Base-by-base conservation (phyloP, 2,797 vertebrate species). In the Scomberomorus guttatus region DNA sequence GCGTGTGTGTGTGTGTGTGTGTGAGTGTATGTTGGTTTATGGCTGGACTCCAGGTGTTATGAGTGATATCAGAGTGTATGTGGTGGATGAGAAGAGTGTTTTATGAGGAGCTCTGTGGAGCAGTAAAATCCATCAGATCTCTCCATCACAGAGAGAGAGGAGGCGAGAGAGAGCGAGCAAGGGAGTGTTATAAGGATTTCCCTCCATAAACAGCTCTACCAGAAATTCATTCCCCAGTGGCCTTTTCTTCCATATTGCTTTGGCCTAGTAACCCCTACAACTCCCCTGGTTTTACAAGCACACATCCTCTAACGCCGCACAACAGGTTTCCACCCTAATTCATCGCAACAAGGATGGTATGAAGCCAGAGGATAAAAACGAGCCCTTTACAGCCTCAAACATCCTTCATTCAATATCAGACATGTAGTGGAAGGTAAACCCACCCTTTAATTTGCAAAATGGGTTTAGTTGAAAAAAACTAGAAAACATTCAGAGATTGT, bases 41-140 rank as follows among this genome's bases (percentile, higher is more conserved):
- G 92, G 91, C 90, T 75, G 77, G 81, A 89, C 86, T 94, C 90
- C 91, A 93, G 88, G 91, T 92, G 90, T 93, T 93, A 94, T 91
- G 89, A 91, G 81, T 90, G 90, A 94, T 92, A 92, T 92, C 84
- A 82, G 82, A 82, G 87, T 88, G 89, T 85, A 80, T 77, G 88
- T 81, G 86, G 75, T 83, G 88, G 90, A 92, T 89, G 90, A 89
- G 85, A 77, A 75, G 65, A 89, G 83, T 76, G 87, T 89, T 95
- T 93, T 92, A 94, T 92, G 81, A 88, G 82, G 42, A 91, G 88
- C 82, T 85, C 83, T 75, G 84, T 61, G 72, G 77, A 88, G 79
- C 83, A 74, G 74, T 91, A 91, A 92, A 95, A 95, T 82, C 82
- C 79, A 92, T 89, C 88, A 92, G 75, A 86, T 87, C 85, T 87